A percentile compares a stretch with the other conserved stretches of the same genome.
These are phyloP conservation scores for Strigops habroptila DNA, from an alignment of 2,113 vertebrate genomes.

Conservation along the genomic window DNA sequence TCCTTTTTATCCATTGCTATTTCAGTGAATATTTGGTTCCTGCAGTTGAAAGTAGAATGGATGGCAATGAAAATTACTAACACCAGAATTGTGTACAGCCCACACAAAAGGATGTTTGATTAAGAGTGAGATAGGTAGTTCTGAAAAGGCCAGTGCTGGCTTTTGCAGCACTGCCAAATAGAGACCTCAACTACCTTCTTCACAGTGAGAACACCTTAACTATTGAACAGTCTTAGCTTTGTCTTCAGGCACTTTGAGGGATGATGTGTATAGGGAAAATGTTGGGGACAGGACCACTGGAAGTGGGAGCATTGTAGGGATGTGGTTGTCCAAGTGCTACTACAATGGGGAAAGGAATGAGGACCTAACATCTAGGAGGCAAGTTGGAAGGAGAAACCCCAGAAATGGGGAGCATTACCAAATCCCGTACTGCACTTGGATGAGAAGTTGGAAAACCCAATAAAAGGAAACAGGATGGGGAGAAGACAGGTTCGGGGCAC, in stretches of 20 bases:
- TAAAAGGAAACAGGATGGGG: neutral
- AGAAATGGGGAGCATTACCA: neutral
- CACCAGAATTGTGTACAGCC: neutral
- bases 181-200: neutral
- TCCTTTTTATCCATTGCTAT: neutral
- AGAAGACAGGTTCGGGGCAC: neutral
- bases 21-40: neutral
- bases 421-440: neutral
- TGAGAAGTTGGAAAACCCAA: neutral
- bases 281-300: neutral
- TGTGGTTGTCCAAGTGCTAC: neutral
- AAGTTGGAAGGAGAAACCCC: neutral
- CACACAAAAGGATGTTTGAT: neutral
- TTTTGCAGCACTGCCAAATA: neutral
- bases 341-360: accelerated
- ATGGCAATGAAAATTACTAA: neutral
- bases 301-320: neutral
- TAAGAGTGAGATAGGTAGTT: neutral
- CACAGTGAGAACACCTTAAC: neutral
- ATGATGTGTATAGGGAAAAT: neutral
- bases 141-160: neutral
- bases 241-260: neutral
- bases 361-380: neutral
- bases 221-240: neutral
- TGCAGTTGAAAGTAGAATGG: neutral